A percentile compares a stretch with the other conserved stretches of the same genome.
Conservation (phyloP, 2,797 vertebrate genomes). For the Arnoldichthys spilopterus region DNA sequence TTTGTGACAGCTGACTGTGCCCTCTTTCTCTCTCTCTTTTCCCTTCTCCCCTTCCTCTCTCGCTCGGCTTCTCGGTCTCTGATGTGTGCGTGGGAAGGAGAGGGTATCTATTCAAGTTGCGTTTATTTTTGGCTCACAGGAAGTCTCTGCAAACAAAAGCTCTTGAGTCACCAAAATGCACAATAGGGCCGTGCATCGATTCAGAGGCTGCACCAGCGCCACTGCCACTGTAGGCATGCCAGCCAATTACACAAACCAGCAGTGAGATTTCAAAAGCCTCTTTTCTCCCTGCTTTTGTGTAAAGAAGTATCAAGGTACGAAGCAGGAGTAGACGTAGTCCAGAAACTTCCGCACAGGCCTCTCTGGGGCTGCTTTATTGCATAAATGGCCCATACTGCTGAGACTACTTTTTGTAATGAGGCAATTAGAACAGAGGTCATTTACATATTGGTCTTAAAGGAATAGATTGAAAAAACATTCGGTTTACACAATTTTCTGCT, state of each 20-base stretch:
- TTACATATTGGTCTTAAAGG: no score
- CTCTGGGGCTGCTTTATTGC: not conserved
- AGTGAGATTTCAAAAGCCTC: conserved; percentile 24
- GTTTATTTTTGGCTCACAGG: conserved; percentile 76
- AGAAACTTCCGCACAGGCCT: not conserved
- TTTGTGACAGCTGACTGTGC: conserved; percentile 1
- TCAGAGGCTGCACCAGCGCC: conserved; percentile 34
- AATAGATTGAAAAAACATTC: no score
- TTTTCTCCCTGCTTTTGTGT: not conserved
- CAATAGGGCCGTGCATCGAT: conserved; percentile 54
- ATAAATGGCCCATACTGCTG: not conserved
- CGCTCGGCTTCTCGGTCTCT: conserved; percentile 19
- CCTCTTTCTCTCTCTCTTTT: conserved; percentile 2
- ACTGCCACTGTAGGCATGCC: conserved; percentile 15
- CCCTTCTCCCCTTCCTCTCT: conserved; percentile 8
- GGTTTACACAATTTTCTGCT: no score
- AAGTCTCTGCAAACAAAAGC: conserved; percentile 71
- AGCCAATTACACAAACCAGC: conserved; percentile 46
- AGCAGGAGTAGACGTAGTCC: not conserved
- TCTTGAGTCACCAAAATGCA: conserved; percentile 74
- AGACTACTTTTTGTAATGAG: no score
- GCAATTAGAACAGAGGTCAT: no score
- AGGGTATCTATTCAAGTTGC: conserved; percentile 54
- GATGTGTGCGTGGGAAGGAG: conserved; percentile 51
- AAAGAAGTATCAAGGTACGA: not conserved